Evolutionary conservation across 2,797 vertebrate species (phyloP), one percentile per base, ranked within the genome.

Genomic region (Xenopus petersii): DNA sequence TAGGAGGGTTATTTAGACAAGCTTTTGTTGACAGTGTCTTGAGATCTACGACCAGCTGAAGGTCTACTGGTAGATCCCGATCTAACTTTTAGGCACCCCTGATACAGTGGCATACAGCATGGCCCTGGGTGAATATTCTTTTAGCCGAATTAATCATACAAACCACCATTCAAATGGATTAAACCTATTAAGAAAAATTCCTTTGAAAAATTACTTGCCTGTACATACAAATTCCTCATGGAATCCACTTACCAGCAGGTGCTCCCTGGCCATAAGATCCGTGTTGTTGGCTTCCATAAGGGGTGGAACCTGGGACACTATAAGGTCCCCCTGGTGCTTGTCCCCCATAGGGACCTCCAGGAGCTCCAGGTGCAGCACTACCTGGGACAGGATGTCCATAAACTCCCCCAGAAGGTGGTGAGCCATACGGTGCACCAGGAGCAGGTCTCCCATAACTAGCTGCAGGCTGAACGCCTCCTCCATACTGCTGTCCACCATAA

Each of bases 191-290:
- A n/a, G n/a, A n/a, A 42, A 42, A 6, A 42, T 6, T 5, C 36
- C 36, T 9, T 42, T 42, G 8, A 3, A 42, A 4, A 42, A 42
- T 42, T 42, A 42, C 8, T 5, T 42, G 5, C 5, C 4, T 42
- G 36, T 42, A 6, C 36, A 5, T 6, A 42, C 36, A 42, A 42
- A 42, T 30, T 30, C 36, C 2, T 10, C 11, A 51, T 51, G 12
- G 26, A 17, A 7, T 21, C 15, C 4, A 80, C 90, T 94, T 91
- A 88, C 88, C 87, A 89, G 86, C 86, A 36, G 87, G 84, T 65
- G 84, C 81, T 3, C 89, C 86, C 48, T 93, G 91, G 64, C 93
- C 90, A 72, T 93, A 90, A 13, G 87, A 85, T 0, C 77, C 83
- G 16, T 42, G 83, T 78, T 1, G 83, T 17, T 12, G 67, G 12